These are phyloP conservation scores for Pollenia labialis DNA, from an alignment of 2,888 invertebrate species.

Conservation along the genomic window DNA sequence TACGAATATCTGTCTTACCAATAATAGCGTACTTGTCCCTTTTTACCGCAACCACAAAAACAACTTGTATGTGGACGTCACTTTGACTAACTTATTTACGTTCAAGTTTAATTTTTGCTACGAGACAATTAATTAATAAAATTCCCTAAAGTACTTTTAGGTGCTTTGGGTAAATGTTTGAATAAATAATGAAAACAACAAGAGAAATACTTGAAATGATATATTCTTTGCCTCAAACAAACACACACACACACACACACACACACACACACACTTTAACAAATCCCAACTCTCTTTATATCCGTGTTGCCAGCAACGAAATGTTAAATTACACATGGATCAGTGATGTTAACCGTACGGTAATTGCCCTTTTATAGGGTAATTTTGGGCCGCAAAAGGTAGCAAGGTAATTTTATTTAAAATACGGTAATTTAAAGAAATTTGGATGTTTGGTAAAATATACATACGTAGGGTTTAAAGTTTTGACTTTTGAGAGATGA, in stretches of 20 bases:
- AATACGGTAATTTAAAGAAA: too few relatives aligned
- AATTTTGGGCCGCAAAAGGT: too few relatives aligned
- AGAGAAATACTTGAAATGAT: background rate
- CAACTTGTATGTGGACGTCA: background rate
- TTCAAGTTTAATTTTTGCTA: conserved; percentile 16
- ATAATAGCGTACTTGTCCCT: conserved; percentile 2
- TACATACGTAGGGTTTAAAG: too few relatives aligned
- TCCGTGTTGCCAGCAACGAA: too few relatives aligned
- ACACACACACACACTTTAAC: background rate
- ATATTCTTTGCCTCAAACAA: background rate
- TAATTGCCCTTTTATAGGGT: too few relatives aligned
- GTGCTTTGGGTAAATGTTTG: conserved; percentile 53
- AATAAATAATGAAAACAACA: conserved; percentile 12
- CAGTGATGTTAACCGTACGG: too few relatives aligned
- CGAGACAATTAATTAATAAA: conserved; percentile 65
- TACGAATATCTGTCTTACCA: background rate
- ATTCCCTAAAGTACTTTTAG: conserved; percentile 70
- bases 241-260: background rate
- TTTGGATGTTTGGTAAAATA: too few relatives aligned
- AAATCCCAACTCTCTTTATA: background rate
- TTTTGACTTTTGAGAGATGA: too few relatives aligned
- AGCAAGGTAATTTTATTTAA: too few relatives aligned
- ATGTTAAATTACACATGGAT: too few relatives aligned
- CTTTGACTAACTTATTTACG: conserved; percentile 11
- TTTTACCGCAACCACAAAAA: background rate